A percentile compares a stretch with the other conserved stretches of the same genome.
Evolutionary conservation across 2,888 invertebrate species (phyloP).

Genomic region (Vesta saturnalis): DNA sequence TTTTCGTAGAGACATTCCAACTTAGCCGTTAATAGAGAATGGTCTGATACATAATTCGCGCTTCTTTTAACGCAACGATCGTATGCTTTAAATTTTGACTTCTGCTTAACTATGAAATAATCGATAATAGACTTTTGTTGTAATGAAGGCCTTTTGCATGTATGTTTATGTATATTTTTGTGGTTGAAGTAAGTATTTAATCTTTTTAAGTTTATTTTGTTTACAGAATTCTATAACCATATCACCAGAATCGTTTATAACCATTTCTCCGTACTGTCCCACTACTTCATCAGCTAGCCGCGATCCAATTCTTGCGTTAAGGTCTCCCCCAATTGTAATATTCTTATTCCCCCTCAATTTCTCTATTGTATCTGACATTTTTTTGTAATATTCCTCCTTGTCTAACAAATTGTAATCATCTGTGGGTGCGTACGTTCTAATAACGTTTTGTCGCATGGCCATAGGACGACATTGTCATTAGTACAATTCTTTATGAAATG

Average conservation of each 20-base stretch:
- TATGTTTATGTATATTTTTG: background rate
- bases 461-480: conserved; percentile 11
- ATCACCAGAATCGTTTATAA: conserved; percentile 1
- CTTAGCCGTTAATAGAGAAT: background rate
- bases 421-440: conserved; percentile 4
- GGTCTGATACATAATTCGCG: background rate
- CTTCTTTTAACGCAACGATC: background rate
- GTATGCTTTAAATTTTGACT: no score
- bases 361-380: background rate
- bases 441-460: conserved; percentile 8
- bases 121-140: no score
- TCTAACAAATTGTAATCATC: conserved; percentile 4
- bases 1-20: background rate
- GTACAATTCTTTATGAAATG: conserved; percentile 5
- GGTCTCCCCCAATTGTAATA: background rate
- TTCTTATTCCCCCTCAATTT: background rate
- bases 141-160: background rate
- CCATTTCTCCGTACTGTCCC: background rate
- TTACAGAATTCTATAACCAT: background rate
- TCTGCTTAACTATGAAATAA: no score
- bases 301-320: background rate
- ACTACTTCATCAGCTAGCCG: conserved; percentile 3
- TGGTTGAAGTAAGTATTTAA: background rate
- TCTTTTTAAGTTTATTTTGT: background rate
- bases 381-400: background rate